Base-by-base conservation (phyloP, 2,797 vertebrate species). In the Botia almorhae region DNA sequence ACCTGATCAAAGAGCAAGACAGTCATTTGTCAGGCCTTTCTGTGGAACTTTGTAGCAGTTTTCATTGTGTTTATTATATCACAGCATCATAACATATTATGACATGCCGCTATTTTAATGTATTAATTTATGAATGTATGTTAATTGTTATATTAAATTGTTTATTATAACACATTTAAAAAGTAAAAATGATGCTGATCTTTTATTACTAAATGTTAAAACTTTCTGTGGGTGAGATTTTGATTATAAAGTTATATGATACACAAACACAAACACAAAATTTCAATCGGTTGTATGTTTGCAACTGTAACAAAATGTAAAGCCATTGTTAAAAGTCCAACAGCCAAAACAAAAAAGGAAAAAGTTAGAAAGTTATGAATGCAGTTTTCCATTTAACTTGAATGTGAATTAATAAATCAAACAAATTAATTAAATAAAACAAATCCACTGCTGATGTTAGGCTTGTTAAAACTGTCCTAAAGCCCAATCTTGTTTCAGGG, bases 1-100 rank as follows among this genome's bases (percentile, higher is more conserved):
- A 99, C 97, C 98, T 99, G 89, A 83, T 13, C 75, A 73, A 81
- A 68, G 11, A 76, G n/a, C 67, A 51, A 16, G n/a, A 55, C 2
- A 46, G 80, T 74, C 48, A 81, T 78, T 16, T 3, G 3, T 2
- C 0, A 46, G 11, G 13, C 17, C 4, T 48, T 63, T 80, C 7
- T 29, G 19, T 19, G 61, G 23, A 43, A 72, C 2, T 11, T 46
- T 29, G 11, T 70, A 26, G 21, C 16, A 51, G 1, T 16, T 60
- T 2, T 46, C n/a, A 43, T 68, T 58, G 17, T 43, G 48, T 50
- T 78, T 78, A 78, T 13, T 60, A 29, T 33, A 53, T 48, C 0
- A 63, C 39, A 33, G 2, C 7, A 65, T 55, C 7, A 50, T 33
- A 14, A 33, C 21, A n/a, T n/a, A n/a, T n/a, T 29, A 39, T 1